Evolutionary conservation across 2,797 vertebrate species (phyloP), one percentile per base, ranked within the genome.

Genomic region (Acipenser transmontanus): DNA sequence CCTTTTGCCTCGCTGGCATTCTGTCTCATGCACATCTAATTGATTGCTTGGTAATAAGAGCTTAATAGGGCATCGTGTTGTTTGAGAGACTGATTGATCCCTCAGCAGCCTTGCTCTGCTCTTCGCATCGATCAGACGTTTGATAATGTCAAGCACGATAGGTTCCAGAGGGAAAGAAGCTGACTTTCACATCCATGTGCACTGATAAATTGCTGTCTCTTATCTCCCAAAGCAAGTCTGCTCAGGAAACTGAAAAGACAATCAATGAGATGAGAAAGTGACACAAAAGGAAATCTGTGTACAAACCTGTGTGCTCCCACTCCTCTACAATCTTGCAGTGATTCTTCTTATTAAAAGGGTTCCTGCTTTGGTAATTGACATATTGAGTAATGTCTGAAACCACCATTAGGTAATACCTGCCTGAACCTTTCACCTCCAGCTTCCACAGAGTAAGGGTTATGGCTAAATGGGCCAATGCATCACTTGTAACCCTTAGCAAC

Each of bases 1-100:
- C 69, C 62, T 65, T 56, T 13, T 67, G 50, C 63, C 68, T 71
- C 61, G 48, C 47, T 47, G 10, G 17, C 7, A 57, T 14, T 56
- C 13, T 50, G 7, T 56, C 47, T 14, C 49, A 34, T 56, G n/a
- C 51, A 54, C 12, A n/a, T 57, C 5, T 13, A 52, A 47, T 49
- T 57, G 65, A 34, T 8, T 49, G 10, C 34, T 3, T 3, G 34
- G 34, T 34, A n/a, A 13, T 60, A 34, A 12, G 48, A 8, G 47
- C 2, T 13, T 17, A 66, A 49, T 50, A 11, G 56, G 7, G 49
- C 47, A 50, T 66, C 20, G 13, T 49, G 20, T 54, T 52, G 50
- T 52, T 49, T 51, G 8, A 62, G 11, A 6, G 49, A 62, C 49
- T 52, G 6, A 54, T 12, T n/a, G 48, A 62, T 8, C 9, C 8